phyloP scores from a whole-genome alignment of 1,140 invertebrate species.

The Tetramorium alpestre region DNA sequence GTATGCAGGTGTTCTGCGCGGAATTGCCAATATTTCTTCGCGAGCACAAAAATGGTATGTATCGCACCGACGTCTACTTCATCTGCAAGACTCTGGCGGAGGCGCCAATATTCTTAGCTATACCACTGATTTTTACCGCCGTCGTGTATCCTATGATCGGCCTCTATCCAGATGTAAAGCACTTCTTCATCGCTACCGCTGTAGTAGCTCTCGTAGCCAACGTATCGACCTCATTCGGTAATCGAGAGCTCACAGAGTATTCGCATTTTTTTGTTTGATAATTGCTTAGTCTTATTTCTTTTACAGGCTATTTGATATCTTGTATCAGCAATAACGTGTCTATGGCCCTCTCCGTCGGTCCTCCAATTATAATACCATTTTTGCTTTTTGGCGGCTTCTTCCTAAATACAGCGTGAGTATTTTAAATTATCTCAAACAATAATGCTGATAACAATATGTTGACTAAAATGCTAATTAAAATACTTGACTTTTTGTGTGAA shows the following conservation, averaged over 20 bases:
- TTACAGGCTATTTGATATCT: conserved; percentile 95
- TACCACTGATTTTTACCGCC: conserved; percentile 93
- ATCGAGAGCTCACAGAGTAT: not conserved
- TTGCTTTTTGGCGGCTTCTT: conserved; percentile 98
- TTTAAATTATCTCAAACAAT: not conserved
- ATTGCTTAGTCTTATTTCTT: conserved; percentile 16
- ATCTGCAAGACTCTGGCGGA: conserved; percentile 96
- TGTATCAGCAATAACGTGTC: conserved; percentile 92
- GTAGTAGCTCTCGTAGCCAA: conserved; percentile 95
- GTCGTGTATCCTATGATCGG: conserved; percentile 96
- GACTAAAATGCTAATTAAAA: not conserved
- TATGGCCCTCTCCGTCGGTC: conserved; percentile 95
- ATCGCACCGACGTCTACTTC: conserved; percentile 97
- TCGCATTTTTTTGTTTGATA: not conserved
- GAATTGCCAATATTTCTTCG: conserved; percentile 97
- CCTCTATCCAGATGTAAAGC: conserved; percentile 89
- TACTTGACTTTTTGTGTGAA: not conserved
- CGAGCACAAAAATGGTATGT: conserved; percentile 96
- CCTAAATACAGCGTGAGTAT: conserved; percentile 93
- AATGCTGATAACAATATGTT: not conserved
- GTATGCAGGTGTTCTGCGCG: conserved; percentile 93
- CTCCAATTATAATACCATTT: conserved; percentile 96
- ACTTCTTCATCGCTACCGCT: conserved; percentile 91
- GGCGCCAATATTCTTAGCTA: conserved; percentile 92
- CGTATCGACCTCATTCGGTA: conserved; percentile 96